Evolutionary conservation across 2,113 vertebrate species (phyloP), one percentile per base, ranked within the genome.

Genomic region (Apeltes quadracus): DNA sequence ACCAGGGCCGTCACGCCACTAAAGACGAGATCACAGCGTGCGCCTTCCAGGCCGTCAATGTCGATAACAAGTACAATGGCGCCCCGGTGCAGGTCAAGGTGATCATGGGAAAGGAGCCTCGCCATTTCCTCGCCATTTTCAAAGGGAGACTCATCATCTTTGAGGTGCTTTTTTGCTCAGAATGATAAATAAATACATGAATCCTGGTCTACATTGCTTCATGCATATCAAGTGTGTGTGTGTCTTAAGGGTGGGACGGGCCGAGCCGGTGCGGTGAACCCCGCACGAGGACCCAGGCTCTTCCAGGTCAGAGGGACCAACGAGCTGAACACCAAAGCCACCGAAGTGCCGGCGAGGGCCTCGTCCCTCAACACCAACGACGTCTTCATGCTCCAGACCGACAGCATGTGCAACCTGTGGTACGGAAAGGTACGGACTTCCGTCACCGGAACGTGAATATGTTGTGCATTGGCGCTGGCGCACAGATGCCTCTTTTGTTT

Each of bases 121-220:
- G 93, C 0, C 96, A 97, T 78, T 97, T 97, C 90, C 87, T 96
- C 87, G 95, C 96, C 6, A 96, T 97, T 81, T 97, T 97, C 86
- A 96, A 95, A 84, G 94, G 95, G 61, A 95, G 71, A 85, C 89
- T 97, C 74, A 81, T 97, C 82, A 93, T 97, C 75, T 97, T 94
- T 7, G 94, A 96, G 96, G 96, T 96, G 73, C 29, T 44, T 25
- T 48, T 69, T 57, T 32, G 22, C 1, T 46, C 4, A 25, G 18
- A 53, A 20, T 15, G 32, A 23, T 23, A 1, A n/a, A 53, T 34
- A 20, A 48, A 27, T 6, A 46, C 10, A 32, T 23, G 2, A 50
- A 50, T 64, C 36, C 5, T 22, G 16, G 5, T 38, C n/a, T 18
- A 1, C 22, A 8, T 18, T 10, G 2, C 55, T n/a, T 16, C 3